Percentiles rank a stretch among this genome's conserved stretches.
These are phyloP conservation scores for Pentamera pediparva DNA, from an alignment of 53 echinoderm and acorn worm species.

Conservation along the genomic window DNA sequence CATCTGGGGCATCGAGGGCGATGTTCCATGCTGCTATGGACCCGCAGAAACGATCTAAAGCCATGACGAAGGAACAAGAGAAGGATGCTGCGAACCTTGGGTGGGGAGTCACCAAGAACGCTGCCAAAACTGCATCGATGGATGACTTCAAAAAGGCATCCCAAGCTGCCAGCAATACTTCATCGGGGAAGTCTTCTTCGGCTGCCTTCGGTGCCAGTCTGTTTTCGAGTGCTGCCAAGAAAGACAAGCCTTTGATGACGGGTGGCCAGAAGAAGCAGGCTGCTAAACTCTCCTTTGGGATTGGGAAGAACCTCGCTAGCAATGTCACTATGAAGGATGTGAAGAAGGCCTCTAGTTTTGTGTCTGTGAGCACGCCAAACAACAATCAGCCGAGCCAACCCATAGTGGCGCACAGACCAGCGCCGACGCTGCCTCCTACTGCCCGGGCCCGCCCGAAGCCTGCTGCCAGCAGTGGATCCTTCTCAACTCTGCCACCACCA, in stretches of 20 bases:
- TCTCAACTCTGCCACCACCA: conserved; percentile 2
- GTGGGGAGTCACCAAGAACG: conserved; percentile 27
- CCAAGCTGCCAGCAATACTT: conserved; percentile 1
- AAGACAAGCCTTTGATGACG: conserved; percentile 16
- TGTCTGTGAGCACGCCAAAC: not conserved
- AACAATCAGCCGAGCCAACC: not conserved
- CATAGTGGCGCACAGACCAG: conserved; percentile 8
- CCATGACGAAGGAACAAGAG: conserved; percentile 30
- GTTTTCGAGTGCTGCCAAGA: conserved; percentile 12
- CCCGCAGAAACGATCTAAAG: conserved; percentile 14
- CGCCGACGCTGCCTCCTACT: conserved; percentile 49
- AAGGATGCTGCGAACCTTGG: conserved; percentile 23
- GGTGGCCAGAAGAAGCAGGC: conserved; percentile 25
- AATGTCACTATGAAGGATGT: conserved; percentile 21
- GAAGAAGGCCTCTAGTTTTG: conserved; percentile 26
- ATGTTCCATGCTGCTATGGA: conserved; percentile 5
- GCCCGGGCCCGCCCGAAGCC: conserved; percentile 69
- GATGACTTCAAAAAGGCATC: conserved; percentile 20
- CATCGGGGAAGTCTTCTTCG: conserved; percentile 9
- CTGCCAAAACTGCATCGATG: conserved; percentile 17
- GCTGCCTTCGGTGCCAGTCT: conserved; percentile 8
- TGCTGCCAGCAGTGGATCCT: not conserved
- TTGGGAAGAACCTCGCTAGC: conserved; percentile 29
- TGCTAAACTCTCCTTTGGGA: conserved; percentile 30
- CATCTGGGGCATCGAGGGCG: conserved; percentile 10